Base-by-base conservation (phyloP, 2,113 vertebrate genomes). In the Megaceryle maxima region DNA sequence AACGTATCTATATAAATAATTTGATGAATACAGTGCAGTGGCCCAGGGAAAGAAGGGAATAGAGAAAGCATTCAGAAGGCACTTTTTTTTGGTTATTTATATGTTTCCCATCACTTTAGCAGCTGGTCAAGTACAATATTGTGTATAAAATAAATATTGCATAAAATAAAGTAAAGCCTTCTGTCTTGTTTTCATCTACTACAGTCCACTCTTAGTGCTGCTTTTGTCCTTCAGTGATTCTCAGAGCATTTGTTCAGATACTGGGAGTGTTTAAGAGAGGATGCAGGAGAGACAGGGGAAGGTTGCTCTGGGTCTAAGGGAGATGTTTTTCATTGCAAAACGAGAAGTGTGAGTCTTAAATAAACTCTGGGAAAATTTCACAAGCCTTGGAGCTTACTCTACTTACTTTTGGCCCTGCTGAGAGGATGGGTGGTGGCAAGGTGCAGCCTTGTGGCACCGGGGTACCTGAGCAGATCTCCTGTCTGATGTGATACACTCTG, bases 161-260 rank as follows among this genome's bases (percentile, higher is more conserved):
- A 10, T 55, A n/a, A 83, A 59, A 66, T 16, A 5, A 12, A n/a
- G 25, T 37, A 41, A 50, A 53, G 29, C 15, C 44, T 66, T 1
- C 2, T 28, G 17, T 28, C 4, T 20, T 18, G 19, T 35, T 92
- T 73, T 28, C 11, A 16, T 28, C 13, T 48, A 1, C 13, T 35
- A 0, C 25, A 50, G 29, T 50, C 21, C 1, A 0, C 18, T 60
- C 22, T 28, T 0, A 1, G 43, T 41, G 56, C n/a, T 68, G 6
- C 1, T 59, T 57, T 43, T 33, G 37, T 5, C 25, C 5, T 6
- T 8, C 24, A 14, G 46, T 6, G 57, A 10, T 41, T 55, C 39
- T 50, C 26, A 22, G 39, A 13, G n/a, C 51, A 16, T 48, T 31
- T 37, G 10, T 43, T 41, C 13, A 29, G 11, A 31, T 1, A 8